Conservation (phyloP, 2,113 vertebrate genomes). For the Tursiops truncatus region DNA sequence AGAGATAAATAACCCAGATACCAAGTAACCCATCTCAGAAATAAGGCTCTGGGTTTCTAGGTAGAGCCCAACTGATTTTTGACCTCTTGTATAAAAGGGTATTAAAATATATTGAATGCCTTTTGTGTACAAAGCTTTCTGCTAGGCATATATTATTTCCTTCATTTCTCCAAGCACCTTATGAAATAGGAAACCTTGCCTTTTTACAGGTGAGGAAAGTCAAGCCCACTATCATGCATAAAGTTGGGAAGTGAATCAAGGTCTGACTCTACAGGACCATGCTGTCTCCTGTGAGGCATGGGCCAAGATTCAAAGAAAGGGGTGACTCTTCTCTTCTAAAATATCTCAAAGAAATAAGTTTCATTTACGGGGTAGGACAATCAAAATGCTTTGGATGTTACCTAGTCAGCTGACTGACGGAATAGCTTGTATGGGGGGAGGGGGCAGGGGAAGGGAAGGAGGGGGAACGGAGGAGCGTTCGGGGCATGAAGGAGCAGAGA, state of each 20-base stretch:
- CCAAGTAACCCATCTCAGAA: neutral
- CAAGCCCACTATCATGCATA: neutral
- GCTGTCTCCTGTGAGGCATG: neutral
- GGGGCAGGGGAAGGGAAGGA: no score
- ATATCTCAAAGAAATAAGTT: neutral
- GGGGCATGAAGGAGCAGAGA: neutral
- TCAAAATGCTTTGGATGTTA: constrained; percentile 22
- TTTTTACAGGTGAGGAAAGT: neutral
- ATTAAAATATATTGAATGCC: neutral
- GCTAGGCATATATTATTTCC: neutral
- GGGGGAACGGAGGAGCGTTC: neutral
- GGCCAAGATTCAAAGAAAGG: neutral
- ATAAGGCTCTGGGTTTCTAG: neutral
- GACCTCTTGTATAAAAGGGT: neutral
- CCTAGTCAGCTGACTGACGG: neutral
- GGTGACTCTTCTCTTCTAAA: neutral
- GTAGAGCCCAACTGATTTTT: neutral
- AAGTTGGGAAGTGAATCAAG: neutral
- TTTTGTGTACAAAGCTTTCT: constrained; percentile 28
- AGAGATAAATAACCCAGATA: constrained; percentile 33
- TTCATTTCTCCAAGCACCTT: neutral
- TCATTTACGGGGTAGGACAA: constrained; percentile 17
- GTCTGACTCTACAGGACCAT: neutral
- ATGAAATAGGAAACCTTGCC: neutral
- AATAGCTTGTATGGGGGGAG: neutral